Conservation (phyloP, 2,888 invertebrate genomes). For the Protodeltote pygarga region DNA sequence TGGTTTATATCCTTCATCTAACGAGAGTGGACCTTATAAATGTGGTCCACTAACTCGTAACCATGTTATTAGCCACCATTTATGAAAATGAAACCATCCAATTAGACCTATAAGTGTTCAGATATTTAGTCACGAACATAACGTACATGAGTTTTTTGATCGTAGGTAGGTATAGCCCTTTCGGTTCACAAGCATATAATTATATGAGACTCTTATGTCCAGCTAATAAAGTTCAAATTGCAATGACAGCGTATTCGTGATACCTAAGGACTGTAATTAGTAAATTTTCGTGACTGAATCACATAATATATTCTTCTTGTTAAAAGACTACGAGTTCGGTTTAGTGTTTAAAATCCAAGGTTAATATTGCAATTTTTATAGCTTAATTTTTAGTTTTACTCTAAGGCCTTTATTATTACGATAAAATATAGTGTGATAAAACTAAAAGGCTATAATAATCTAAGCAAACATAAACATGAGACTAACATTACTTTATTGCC, state of each 20-base stretch:
- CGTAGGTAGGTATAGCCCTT: slow-evolving; percentile 39
- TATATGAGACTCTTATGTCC: too few species aligned
- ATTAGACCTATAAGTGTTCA: slow-evolving; percentile 43
- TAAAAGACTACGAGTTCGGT: too few species aligned
- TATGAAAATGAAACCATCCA: slow-evolving; percentile 46
- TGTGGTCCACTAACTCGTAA: not conserved
- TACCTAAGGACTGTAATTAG: too few species aligned
- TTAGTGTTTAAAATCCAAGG: slow-evolving; percentile 7
- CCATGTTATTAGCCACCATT: slow-evolving; percentile 34
- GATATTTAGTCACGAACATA: slow-evolving; percentile 45
- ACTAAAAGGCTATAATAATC: too few species aligned
- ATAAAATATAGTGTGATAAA: too few species aligned
- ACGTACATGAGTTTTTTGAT: slow-evolving; percentile 26
- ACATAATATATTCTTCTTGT: slow-evolving; percentile 25
- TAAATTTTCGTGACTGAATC: slow-evolving; percentile 46
- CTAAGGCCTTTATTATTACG: too few species aligned
- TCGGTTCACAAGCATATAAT: too few species aligned
- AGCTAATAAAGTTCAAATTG: too few species aligned
- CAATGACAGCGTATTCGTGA: too few species aligned
- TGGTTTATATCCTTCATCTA: not conserved
- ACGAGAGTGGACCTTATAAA: not conserved
- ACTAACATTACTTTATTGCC: too few species aligned
- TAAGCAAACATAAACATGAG: too few species aligned
- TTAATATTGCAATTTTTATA: slow-evolving; percentile 6
- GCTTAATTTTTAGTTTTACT: too few species aligned